Conservation (phyloP, 2,888 invertebrate species). For the Apodemia zela region DNA sequence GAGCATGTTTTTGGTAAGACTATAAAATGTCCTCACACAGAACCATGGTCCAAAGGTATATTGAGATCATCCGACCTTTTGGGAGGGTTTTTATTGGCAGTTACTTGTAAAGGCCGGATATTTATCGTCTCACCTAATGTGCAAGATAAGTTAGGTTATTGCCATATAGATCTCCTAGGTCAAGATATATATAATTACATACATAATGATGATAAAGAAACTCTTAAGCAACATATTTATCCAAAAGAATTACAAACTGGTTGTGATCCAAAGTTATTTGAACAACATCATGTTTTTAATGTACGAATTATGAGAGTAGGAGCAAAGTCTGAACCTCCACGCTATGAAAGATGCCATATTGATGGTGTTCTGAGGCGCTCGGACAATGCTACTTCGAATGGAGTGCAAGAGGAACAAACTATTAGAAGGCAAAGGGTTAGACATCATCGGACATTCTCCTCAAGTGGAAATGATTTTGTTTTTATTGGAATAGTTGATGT, state of each 20-base stretch:
- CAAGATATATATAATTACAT: slow-evolving; percentile 92
- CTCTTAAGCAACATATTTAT: slow-evolving; percentile 84
- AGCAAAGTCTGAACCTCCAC: slow-evolving; percentile 85
- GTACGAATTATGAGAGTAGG: slow-evolving; percentile 84
- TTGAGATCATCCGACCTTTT: slow-evolving; percentile 83
- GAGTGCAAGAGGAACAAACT: slow-evolving; percentile 72
- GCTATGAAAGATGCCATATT: slow-evolving; percentile 85
- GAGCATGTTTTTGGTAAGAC: slow-evolving; percentile 84
- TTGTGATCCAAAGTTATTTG: slow-evolving; percentile 53
- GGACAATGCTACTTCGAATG: slow-evolving; percentile 78
- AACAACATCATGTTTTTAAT: slow-evolving; percentile 78
- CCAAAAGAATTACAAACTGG: slow-evolving; percentile 72
- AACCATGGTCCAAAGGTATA: slow-evolving; percentile 78
- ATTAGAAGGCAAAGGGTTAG: slow-evolving; percentile 74
- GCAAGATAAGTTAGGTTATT: slow-evolving; percentile 89
- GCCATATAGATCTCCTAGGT: slow-evolving; percentile 93
- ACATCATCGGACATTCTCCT: slow-evolving; percentile 72
- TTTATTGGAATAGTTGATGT: slow-evolving; percentile 88
- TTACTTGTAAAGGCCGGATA: slow-evolving; percentile 90
- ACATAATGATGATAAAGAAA: slow-evolving; percentile 90
- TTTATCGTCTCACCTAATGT: slow-evolving; percentile 92
- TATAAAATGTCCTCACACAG: slow-evolving; percentile 67
- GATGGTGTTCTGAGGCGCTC: slow-evolving; percentile 83
- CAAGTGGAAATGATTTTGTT: slow-evolving; percentile 83
- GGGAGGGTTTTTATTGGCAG: slow-evolving; percentile 90